These are phyloP conservation scores for Heterodera filipjevi DNA, from an alignment of 2,888 invertebrate species.

Conservation along the genomic window DNA sequence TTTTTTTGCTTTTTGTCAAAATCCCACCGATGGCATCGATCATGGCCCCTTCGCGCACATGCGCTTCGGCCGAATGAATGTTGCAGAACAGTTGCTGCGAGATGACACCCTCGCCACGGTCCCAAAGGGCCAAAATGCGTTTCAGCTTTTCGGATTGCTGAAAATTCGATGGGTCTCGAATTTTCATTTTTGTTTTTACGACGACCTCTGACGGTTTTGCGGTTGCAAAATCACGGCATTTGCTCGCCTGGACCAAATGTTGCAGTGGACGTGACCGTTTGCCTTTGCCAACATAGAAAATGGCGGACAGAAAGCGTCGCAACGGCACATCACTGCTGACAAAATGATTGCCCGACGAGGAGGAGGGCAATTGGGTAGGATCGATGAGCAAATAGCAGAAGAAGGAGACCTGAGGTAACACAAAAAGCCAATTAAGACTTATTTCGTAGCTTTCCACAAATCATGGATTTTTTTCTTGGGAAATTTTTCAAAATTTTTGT, in stretches of 20 bases:
- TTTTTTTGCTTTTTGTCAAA: not conserved
- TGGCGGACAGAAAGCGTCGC: slow-evolving; percentile 79
- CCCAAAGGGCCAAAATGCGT: slow-evolving; percentile 86
- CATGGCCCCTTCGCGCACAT: slow-evolving; percentile 89
- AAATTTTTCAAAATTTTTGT: too few species aligned
- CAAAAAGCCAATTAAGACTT: too few species aligned
- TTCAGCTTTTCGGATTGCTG: slow-evolving; percentile 73
- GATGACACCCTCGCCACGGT: slow-evolving; percentile 80
- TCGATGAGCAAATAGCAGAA: slow-evolving; percentile 60
- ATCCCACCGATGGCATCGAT: slow-evolving; percentile 79
- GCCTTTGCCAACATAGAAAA: slow-evolving; percentile 96
- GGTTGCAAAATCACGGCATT: slow-evolving; percentile 51
- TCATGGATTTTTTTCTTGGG: too few species aligned
- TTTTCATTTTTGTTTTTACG: not conserved
- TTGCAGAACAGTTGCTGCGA: slow-evolving; percentile 89
- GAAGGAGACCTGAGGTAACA: slow-evolving; percentile 38
- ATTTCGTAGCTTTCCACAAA: too few species aligned
- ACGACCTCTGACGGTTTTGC: slow-evolving; percentile 25
- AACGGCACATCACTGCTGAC: slow-evolving; percentile 69
- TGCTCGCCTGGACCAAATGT: slow-evolving; percentile 86
- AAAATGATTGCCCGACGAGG: not conserved
- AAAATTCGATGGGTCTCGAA: not conserved
- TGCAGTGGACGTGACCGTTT: slow-evolving; percentile 84
- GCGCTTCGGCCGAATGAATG: slow-evolving; percentile 86
- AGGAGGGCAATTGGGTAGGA: slow-evolving; percentile 34